Evolutionary conservation across 2,797 vertebrate species (phyloP), one percentile per base, ranked within the genome.

Genomic region (Ficedula albicollis): DNA sequence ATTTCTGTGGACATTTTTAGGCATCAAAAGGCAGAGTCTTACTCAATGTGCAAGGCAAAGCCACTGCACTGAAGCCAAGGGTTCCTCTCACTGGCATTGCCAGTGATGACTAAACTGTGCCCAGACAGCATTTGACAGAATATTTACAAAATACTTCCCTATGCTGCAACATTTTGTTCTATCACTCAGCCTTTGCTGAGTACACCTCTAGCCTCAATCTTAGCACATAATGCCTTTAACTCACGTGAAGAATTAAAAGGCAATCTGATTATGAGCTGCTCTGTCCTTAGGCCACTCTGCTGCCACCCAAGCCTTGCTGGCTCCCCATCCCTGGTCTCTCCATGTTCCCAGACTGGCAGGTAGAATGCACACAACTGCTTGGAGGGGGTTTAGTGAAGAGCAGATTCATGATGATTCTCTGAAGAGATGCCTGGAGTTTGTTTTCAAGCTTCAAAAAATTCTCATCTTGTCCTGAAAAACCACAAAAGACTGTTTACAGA

Each of bases 401-500:
- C 80, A 93, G 63, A 82, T 87, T 87, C 30, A 21, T 26, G 30
- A 41, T 59, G 52, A 60, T 70, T 84, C 63, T 72, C 86, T 59
- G 49, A 90, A 89, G 76, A 89, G 67, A 67, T 90, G 70, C 80
- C 80, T 73, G 56, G 18, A 87, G 32, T 34, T 0, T 63, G 22
- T 94, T 90, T 87, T 70, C 56, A 84, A 63, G 76, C 86, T 92
- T 93, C 77, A 95, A 94, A 95, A 73, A 67, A 44, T 84, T 79
- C 38, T 69, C 67, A 43, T 89, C 74, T 82, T 79, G 78, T 75
- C 48, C 74, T 76, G 83, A 86, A 94, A 96, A 94, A 29, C 55
- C 86, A 43, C 93, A 77, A 26, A 60, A 76, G 26, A 29, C 70
- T 72, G 51, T 93, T 90, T 90, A 86, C 70, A 91, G 74, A 82